Conservation (phyloP, 2,888 invertebrate genomes). For the Furcula furcula region DNA sequence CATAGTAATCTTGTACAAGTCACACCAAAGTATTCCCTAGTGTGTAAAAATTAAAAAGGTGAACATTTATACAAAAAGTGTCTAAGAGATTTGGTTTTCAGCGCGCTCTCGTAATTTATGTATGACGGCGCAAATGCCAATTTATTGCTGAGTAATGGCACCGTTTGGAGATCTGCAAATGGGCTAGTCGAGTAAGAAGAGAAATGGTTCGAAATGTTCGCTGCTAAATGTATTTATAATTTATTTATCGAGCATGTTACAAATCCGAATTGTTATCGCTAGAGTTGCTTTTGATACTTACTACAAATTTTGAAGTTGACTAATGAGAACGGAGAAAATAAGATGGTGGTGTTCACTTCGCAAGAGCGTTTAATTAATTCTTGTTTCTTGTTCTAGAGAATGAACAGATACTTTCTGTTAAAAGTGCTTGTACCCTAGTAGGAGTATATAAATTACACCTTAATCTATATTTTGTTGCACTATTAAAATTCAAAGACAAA, state of each 20-base stretch:
- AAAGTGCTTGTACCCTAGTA: too few relatives aligned
- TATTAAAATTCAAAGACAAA: too few relatives aligned
- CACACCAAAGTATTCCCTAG: too few relatives aligned
- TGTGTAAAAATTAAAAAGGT: conserved; percentile 4
- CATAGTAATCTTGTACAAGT: too few relatives aligned
- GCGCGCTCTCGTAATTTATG: conserved; percentile 76
- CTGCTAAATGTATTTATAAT: conserved; percentile 79
- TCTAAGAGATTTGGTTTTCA: conserved; percentile 69
- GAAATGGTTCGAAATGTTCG: conserved; percentile 75
- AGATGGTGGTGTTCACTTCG: conserved; percentile 13
- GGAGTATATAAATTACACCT: too few relatives aligned
- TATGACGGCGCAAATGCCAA: conserved; percentile 81
- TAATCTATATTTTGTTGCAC: too few relatives aligned
- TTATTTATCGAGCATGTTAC: conserved; percentile 73
- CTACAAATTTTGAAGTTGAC: conserved; percentile 33
- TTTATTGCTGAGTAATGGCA: conserved; percentile 81
- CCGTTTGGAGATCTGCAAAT: conserved; percentile 80
- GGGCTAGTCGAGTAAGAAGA: conserved; percentile 77
- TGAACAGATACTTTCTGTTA: too few relatives aligned
- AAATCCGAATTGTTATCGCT: conserved; percentile 68
- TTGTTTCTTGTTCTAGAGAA: too few relatives aligned
- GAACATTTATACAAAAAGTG: conserved; percentile 52
- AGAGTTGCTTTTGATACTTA: conserved; percentile 45
- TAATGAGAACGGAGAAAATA: conserved; percentile 36
- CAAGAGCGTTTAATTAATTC: not conserved